Evolutionary conservation across 2,888 invertebrate species (phyloP).

Genomic region (Nymphalis polychloros): DNA sequence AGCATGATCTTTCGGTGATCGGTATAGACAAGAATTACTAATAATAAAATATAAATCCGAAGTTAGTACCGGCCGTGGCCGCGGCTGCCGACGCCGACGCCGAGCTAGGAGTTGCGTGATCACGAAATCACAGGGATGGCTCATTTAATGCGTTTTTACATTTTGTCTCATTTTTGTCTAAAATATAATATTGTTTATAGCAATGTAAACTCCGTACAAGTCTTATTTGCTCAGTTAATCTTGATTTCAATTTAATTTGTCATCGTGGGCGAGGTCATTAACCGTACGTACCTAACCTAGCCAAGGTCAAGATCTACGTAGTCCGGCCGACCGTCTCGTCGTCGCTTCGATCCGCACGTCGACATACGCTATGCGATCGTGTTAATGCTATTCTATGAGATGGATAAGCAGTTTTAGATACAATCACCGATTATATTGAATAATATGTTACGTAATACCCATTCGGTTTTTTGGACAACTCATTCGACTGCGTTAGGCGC

Average conservation of each 20-base stretch:
- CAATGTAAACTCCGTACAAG: not conserved
- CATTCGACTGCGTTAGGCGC: slow-evolving; percentile 6
- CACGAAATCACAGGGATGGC: not conserved
- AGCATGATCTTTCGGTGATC: no score
- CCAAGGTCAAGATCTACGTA: slow-evolving; percentile 44
- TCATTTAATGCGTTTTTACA: not conserved
- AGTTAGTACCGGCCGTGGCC: not conserved
- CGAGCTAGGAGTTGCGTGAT: not conserved
- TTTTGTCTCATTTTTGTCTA: not conserved
- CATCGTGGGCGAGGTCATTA: slow-evolving; percentile 38
- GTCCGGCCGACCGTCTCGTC: slow-evolving; percentile 28
- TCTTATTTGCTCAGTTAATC: slow-evolving; percentile 25
- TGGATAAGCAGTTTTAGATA: not conserved
- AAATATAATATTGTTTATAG: not conserved
- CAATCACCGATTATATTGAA: not conserved
- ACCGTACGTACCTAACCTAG: slow-evolving; percentile 42
- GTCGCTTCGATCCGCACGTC: slow-evolving; percentile 6
- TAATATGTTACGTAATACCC: not conserved
- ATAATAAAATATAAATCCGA: no score
- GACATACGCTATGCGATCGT: not conserved
- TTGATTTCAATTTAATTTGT: slow-evolving; percentile 24
- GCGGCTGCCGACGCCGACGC: not conserved
- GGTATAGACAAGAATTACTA: no score
- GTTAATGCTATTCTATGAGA: no score
- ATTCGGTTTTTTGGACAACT: no score